Evolutionary conservation across 2,797 vertebrate species (phyloP), one percentile per base, ranked within the genome.

Genomic region (Cephalopachus bancanus): DNA sequence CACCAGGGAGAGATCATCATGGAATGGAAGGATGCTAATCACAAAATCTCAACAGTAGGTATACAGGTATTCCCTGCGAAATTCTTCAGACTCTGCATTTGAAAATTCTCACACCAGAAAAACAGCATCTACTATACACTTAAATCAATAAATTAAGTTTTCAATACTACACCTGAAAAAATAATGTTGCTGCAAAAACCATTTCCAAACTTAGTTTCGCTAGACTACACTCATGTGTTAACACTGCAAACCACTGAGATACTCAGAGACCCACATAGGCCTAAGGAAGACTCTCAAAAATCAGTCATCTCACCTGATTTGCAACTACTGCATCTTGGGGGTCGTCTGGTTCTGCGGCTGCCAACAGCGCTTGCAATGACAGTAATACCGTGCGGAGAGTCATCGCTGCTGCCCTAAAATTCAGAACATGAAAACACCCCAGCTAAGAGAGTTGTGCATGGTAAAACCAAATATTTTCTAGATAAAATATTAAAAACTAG

Each of bases 301-400:
- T 37, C 7, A 69, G 78, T 51, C 7, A 57, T 37, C 98, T 97
- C 98, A 99, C 99, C 99, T 99, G 99, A 98, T 99, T 99, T 98
- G 99, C 99, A 98, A 99, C 99, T 96, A 99, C 99, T 83, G 99
- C 99, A 78, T 99, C 99, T 98, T 99, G 99, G 85, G 99, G 99
- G 96, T 99, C 99, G 94, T 99, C 99, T 92, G 99, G 99, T 97
- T 99, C 99, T 97, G 99, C 99, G 92, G 99, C 99, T 96, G 99
- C 99, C 89, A 99, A 98, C 72, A 99, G 98, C 6, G 99, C 99
- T 99, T 99, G 99, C 98, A 99, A 99, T 0, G 99, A 99, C 98
- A 99, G 98, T 97, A 99, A 99, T 97, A 99, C 99, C n/a, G 99
- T 99, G 97, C 99, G 99, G 97, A 99, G 99, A 96, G 99, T 99